Evolutionary conservation across 2,888 invertebrate species (phyloP).

Genomic region (Aporophyla lueneburgensis): DNA sequence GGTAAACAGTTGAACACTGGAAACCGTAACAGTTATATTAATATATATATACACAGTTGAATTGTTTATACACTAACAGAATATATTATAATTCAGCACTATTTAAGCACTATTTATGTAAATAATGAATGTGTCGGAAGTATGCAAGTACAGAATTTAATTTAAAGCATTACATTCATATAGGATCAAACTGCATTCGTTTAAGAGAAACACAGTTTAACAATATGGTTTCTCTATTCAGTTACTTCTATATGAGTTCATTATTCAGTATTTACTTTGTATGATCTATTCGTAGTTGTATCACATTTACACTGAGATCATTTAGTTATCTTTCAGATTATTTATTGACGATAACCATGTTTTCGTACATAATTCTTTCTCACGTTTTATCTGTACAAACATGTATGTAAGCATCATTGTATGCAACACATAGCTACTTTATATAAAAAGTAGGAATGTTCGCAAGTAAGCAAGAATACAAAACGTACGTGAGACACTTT

Average conservation of each 20-base stretch:
- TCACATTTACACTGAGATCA: background rate
- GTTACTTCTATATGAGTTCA: constrained; percentile 1
- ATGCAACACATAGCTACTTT: background rate
- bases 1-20: constrained; percentile 18
- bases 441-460: constrained; percentile 3
- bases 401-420: constrained; percentile 4
- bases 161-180: background rate
- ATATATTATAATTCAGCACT: constrained; percentile 15
- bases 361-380: background rate
- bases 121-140: background rate
- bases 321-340: constrained; percentile 7
- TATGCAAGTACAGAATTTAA: background rate
- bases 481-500: background rate
- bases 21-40: constrained; percentile 11
- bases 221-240: background rate
- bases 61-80: constrained; percentile 4
- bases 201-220: background rate
- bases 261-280: background rate
- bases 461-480: constrained; percentile 12
- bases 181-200: background rate
- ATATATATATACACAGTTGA: constrained; percentile 14
- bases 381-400: constrained; percentile 4
- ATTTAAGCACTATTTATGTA: constrained; percentile 27
- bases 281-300: background rate
- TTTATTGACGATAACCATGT: background rate